Evolutionary conservation across 2,888 invertebrate genomes (phyloP), one percentile per base, ranked within the genome.

Genomic region (Rhyacophila evoluta): DNA sequence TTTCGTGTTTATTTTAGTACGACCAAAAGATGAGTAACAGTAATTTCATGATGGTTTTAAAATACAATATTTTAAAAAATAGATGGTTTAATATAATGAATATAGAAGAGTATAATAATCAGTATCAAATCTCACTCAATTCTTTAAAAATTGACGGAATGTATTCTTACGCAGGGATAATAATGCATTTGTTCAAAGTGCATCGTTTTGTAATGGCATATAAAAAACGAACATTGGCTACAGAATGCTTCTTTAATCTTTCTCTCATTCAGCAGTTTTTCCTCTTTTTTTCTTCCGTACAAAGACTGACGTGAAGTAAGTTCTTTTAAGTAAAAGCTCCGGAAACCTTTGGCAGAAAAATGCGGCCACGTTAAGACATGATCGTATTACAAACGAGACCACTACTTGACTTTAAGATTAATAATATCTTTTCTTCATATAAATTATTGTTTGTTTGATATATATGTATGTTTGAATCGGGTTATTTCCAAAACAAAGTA

Each of bases 201-300:
- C 55, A 55, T 55, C 55, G 10, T 19, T 55, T 55, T 55, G 55
- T 25, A 55, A 55, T 25, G 19, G 55, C 2, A 19, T 55, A 55
- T 19, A 41, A 41, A 25, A 8, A 25, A 15, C 15, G 19, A 2
- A 2, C 25, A 8, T 5, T 55, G 55, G 55, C 55, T 19, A 12
- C 55, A 55, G 10, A 55, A 55, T 55, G 55, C 55, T 55, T 19
- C 55, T 55, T 55, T 55, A 55, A 55, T 55, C 55, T 55, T 55
- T 8, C 11, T 55, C 55, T 25, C 55, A 55, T 55, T 55, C 55
- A 55, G 25, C 19, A 6, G n/a, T n/a, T n/a, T n/a, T n/a, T n/a
- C n/a, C n/a, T n/a, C 29, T 33, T 33, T 55, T 55, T 55, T 55
- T 55, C 25, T 25, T 8, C 55, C 10, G 19, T 8, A 55, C 55